Evolutionary conservation across 2,797 vertebrate species (phyloP), one percentile per base, ranked within the genome.

Genomic region (Champsocephalus esox): DNA sequence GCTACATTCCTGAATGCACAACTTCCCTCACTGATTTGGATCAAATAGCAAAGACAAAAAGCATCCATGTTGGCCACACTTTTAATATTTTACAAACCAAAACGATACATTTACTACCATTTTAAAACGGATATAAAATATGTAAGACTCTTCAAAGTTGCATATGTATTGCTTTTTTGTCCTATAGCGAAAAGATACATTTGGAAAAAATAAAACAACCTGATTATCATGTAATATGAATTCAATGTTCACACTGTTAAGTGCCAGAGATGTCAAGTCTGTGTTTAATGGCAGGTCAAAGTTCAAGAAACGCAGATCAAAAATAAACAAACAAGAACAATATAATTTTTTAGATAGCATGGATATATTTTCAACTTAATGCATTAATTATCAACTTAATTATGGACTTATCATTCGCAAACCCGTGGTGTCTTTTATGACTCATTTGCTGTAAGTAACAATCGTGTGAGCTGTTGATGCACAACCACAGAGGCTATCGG

Each of bases 1-100:
- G 86, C 89, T 66, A 84, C 87, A 90, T 91, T 93, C 85, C 88
- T 89, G 71, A 75, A 92, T 48, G 78, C 79, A 55, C 74, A 82
- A 79, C 79, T 80, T 81, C 84, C 81, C 72, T 81, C 73, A 11
- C 54, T 72, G 80, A 64, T 86, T 72, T 83, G 86, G 84, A 83
- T 91, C 87, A 88, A 77, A 85, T 61, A 84, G 70, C 66, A 68
- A 85, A 89, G 82, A 91, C 83, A 89, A 89, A 67, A 88, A 77
- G 78, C 55, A 64, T 65, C 84, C 63, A 45, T 83, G 70, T 69
- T 58, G 41, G 49, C 34, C 51, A 52, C 52, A 54, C 12, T 32
- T 75, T 80, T 88, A 58, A 84, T 74, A 87, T 81, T 74, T 57
- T 58, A 60, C 49, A 70, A 12, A 55, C 62, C 58, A 68, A 80